Conservation (phyloP, 2,797 vertebrate genomes). For the Melanotaenia trifasciata region DNA sequence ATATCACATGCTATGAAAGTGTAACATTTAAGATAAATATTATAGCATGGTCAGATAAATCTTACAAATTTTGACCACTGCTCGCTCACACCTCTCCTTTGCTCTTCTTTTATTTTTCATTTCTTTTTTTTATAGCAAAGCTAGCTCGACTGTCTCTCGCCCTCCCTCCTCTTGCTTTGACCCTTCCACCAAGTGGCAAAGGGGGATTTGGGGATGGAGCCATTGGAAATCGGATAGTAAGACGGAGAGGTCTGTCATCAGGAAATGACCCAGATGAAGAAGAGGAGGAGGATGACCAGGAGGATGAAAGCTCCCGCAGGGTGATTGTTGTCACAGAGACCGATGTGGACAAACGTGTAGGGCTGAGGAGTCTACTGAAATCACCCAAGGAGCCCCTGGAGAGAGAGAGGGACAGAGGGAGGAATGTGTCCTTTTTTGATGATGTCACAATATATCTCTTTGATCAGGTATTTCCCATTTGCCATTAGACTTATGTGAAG, state of each 20-base stretch:
- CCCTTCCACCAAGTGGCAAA: conserved; percentile 86
- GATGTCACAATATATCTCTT: conserved; percentile 97
- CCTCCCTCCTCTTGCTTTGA: conserved; percentile 90
- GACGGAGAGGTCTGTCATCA: conserved; percentile 80
- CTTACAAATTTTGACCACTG: background rate
- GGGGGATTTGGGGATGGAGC: conserved; percentile 87
- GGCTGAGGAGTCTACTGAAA: conserved; percentile 92
- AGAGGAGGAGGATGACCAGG: conserved; percentile 84
- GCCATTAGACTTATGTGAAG: background rate
- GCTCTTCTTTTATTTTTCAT: background rate
- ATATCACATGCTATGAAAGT: too few species aligned
- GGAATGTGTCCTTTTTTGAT: conserved; percentile 96
- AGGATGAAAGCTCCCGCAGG: conserved; percentile 84
- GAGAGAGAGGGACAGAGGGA: conserved; percentile 88
- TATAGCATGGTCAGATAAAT: too few species aligned
- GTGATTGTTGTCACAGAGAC: conserved; percentile 92
- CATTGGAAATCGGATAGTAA: conserved; percentile 82
- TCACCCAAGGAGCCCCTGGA: conserved; percentile 90
- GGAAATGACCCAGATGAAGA: conserved; percentile 84
- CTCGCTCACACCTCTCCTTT: background rate
- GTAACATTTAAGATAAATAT: too few species aligned
- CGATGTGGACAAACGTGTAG: conserved; percentile 89
- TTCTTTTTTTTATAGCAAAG: conserved; percentile 81
- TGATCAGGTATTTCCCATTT: conserved; percentile 87
- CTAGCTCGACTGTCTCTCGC: conserved; percentile 91